Percentiles rank a stretch among this genome's conserved stretches.
These are phyloP conservation scores for Notarius quadriscutis DNA, from an alignment of 2,113 vertebrate species.

Conservation along the genomic window DNA sequence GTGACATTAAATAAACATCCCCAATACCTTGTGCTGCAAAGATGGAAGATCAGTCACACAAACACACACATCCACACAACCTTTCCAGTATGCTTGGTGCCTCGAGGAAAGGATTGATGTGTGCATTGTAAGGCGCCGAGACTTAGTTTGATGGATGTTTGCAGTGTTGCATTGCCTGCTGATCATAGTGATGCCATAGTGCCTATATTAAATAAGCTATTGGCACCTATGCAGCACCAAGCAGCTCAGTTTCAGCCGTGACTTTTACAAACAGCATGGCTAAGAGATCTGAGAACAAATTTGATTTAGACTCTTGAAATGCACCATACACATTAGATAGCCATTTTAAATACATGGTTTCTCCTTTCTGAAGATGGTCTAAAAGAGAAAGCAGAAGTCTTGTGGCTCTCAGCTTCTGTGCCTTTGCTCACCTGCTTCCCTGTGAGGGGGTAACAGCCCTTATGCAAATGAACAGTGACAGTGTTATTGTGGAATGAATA, in stretches of 20 bases:
- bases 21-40: slow-evolving; percentile 48
- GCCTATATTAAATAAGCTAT: slow-evolving; percentile 14
- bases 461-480: slow-evolving; percentile 99
- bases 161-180: slow-evolving; percentile 2
- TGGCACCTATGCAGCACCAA: slow-evolving; percentile 6
- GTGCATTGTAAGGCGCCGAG: slow-evolving; percentile 31
- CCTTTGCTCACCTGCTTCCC: slow-evolving; percentile 82
- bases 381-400: slow-evolving; percentile 67
- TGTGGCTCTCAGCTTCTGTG: slow-evolving; percentile 84
- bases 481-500: slow-evolving; percentile 99
- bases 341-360: not conserved
- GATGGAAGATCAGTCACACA: slow-evolving; percentile 53
- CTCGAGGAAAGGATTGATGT: slow-evolving; percentile 25
- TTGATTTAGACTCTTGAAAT: slow-evolving; percentile 65
- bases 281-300: not conserved
- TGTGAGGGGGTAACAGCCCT: slow-evolving; percentile 76
- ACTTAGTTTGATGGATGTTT: slow-evolving; percentile 37
- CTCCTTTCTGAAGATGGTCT: not conserved
- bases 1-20: slow-evolving; percentile 71
- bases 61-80: slow-evolving; percentile 34
- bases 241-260: not conserved
- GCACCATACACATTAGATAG: not conserved
- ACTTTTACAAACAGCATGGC: not conserved
- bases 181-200: not conserved
- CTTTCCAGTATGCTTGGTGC: slow-evolving; percentile 20